Evolutionary conservation across 2,888 invertebrate species (phyloP).

Genomic region (Parnassius orleans): DNA sequence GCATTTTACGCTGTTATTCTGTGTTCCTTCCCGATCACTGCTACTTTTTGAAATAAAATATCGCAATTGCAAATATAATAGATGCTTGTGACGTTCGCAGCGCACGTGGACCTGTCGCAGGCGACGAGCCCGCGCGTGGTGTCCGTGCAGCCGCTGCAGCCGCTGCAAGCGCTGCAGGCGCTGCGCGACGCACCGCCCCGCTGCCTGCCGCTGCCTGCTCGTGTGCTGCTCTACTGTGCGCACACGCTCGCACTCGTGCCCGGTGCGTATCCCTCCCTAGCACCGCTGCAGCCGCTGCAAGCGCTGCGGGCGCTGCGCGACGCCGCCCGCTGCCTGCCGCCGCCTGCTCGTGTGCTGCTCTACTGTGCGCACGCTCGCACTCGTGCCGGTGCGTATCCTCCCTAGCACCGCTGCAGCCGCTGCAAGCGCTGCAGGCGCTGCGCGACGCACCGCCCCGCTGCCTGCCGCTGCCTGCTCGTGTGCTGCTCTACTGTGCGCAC

Average conservation of each 20-base stretch:
- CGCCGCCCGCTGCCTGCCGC: slow-evolving; percentile 42
- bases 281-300: slow-evolving; percentile 46
- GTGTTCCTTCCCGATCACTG: no score
- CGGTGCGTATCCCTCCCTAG: slow-evolving; percentile 50
- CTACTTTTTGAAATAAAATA: no score
- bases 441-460: slow-evolving; percentile 46
- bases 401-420: slow-evolving; percentile 43
- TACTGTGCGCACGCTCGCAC: slow-evolving; percentile 50
- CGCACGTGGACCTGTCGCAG: slow-evolving; percentile 55
- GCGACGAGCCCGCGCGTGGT: slow-evolving; percentile 48
- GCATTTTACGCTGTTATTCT: no score
- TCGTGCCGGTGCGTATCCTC: slow-evolving; percentile 45
- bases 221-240: slow-evolving; percentile 52
- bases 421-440: slow-evolving; percentile 43
- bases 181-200: slow-evolving; percentile 44
- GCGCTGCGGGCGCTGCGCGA: slow-evolving; percentile 38
- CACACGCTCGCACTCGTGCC: slow-evolving; percentile 48
- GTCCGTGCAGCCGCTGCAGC: slow-evolving; percentile 37
- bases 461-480: slow-evolving; percentile 36
- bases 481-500: slow-evolving; percentile 51
- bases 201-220: slow-evolving; percentile 36
- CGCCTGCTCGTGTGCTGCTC: slow-evolving; percentile 44
- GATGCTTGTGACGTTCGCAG: slow-evolving; percentile 35
- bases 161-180: slow-evolving; percentile 42
- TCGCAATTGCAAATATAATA: background rate